Conservation (phyloP, 2,888 invertebrate genomes). For the Heliconius hortense region DNA sequence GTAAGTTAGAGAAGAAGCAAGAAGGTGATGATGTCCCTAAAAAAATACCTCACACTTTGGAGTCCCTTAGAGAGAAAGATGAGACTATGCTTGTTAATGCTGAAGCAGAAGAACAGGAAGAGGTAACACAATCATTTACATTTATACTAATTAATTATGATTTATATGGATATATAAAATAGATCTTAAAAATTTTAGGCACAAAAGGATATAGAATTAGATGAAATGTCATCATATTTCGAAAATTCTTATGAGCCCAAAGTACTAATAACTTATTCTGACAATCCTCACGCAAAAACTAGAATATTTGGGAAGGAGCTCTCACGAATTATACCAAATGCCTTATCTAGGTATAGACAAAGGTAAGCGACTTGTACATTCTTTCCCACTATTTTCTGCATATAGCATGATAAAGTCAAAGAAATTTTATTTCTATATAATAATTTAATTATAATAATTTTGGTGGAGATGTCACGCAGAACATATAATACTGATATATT, state of each 20-base stretch:
- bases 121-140: slow-evolving; percentile 65
- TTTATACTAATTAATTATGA: neutral
- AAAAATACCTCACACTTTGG: slow-evolving; percentile 92
- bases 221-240: slow-evolving; percentile 95
- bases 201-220: slow-evolving; percentile 87
- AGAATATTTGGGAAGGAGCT: slow-evolving; percentile 96
- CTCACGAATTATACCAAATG: slow-evolving; percentile 95
- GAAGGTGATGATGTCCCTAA: slow-evolving; percentile 77
- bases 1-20: slow-evolving; percentile 75
- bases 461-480: too few species aligned
- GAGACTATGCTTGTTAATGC: slow-evolving; percentile 91
- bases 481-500: too few species aligned
- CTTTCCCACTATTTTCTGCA: too few species aligned
- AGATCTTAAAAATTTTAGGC: slow-evolving; percentile 57
- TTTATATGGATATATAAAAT: neutral
- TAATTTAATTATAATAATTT: too few species aligned
- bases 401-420: too few species aligned
- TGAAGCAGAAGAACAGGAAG: slow-evolving; percentile 89
- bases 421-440: too few species aligned
- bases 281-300: slow-evolving; percentile 94
- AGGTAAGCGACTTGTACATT: slow-evolving; percentile 55
- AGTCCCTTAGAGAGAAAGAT: slow-evolving; percentile 94
- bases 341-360: slow-evolving; percentile 91
- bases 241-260: slow-evolving; percentile 93
- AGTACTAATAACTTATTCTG: slow-evolving; percentile 96